These are phyloP conservation scores for Zygothrica quintamaculata DNA, from an alignment of 2,888 invertebrate species.

Conservation along the genomic window DNA sequence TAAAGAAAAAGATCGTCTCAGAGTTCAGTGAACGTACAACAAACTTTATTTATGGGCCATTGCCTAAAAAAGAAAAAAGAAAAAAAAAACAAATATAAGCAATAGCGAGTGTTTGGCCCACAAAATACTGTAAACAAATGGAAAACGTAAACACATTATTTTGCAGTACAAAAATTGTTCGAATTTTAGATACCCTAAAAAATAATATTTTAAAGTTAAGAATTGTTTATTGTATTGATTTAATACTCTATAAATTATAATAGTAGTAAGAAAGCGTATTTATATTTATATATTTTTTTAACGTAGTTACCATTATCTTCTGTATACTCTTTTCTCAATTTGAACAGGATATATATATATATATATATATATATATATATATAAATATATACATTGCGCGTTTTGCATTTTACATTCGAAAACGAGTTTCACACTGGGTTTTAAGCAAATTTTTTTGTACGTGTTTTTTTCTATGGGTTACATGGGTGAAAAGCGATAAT, in stretches of 20 bases:
- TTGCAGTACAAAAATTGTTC: constrained; percentile 1
- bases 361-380: too few relatives aligned
- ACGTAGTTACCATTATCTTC: too few relatives aligned
- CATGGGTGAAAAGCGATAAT: constrained; percentile 69
- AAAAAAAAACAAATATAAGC: constrained; percentile 4
- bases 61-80: constrained; percentile 15
- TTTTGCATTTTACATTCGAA: constrained; percentile 70
- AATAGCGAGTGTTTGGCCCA: constrained; percentile 56
- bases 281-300: too few relatives aligned
- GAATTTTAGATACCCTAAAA: background rate
- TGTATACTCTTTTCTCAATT: background rate
- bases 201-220: too few relatives aligned
- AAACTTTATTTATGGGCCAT: constrained; percentile 41
- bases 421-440: constrained; percentile 57
- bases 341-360: constrained; percentile 2
- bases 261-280: too few relatives aligned
- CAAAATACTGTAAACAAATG: constrained; percentile 19
- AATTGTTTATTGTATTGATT: too few relatives aligned
- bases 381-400: constrained; percentile 26
- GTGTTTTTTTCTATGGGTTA: constrained; percentile 55
- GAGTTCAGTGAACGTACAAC: constrained; percentile 68
- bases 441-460: constrained; percentile 50
- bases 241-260: too few relatives aligned
- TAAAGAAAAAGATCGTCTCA: constrained; percentile 42
- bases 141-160: constrained; percentile 15